Evolutionary conservation across 2,113 vertebrate genomes (phyloP).

Genomic region (Potamarius usumacintae): DNA sequence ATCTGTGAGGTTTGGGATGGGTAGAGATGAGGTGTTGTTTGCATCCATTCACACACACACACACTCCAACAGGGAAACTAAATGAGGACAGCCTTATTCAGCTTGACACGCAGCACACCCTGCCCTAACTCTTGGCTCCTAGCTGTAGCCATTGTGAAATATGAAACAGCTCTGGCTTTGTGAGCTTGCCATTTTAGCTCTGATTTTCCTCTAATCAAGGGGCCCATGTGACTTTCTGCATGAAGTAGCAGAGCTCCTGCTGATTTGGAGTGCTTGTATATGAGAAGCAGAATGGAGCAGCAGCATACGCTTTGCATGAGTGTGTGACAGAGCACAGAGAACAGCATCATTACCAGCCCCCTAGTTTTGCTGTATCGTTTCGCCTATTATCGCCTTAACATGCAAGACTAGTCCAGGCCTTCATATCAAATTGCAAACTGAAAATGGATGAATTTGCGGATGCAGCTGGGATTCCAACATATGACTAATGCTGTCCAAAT

Average conservation of each 20-base stretch:
- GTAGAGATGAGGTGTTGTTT: conserved; percentile 23
- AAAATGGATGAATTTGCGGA: not conserved
- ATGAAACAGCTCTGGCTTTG: conserved; percentile 62
- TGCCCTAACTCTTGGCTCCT: conserved; percentile 39
- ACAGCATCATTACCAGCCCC: conserved; percentile 60
- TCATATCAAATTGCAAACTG: not conserved
- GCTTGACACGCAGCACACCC: conserved; percentile 41
- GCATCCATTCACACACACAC: not conserved
- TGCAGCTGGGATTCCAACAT: not conserved
- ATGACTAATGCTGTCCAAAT: conserved; percentile 29
- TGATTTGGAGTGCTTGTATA: conserved; percentile 61
- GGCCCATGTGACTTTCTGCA: conserved; percentile 76
- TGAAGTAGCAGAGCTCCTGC: conserved; percentile 69
- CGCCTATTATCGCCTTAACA: conserved; percentile 65
- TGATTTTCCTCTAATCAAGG: conserved; percentile 69
- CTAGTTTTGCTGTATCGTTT: conserved; percentile 73
- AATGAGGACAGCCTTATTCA: conserved; percentile 39
- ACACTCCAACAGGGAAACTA: conserved; percentile 35
- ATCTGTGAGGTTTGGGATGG: conserved; percentile 32
- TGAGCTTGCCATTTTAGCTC: conserved; percentile 74
- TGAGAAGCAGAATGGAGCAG: conserved; percentile 46
- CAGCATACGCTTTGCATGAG: conserved; percentile 54
- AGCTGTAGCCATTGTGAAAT: conserved; percentile 65
- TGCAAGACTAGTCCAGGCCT: not conserved
- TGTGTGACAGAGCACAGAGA: conserved; percentile 52